Conservation (phyloP, 1,140 invertebrate genomes). For the Trachymyrmex cornetzi region DNA sequence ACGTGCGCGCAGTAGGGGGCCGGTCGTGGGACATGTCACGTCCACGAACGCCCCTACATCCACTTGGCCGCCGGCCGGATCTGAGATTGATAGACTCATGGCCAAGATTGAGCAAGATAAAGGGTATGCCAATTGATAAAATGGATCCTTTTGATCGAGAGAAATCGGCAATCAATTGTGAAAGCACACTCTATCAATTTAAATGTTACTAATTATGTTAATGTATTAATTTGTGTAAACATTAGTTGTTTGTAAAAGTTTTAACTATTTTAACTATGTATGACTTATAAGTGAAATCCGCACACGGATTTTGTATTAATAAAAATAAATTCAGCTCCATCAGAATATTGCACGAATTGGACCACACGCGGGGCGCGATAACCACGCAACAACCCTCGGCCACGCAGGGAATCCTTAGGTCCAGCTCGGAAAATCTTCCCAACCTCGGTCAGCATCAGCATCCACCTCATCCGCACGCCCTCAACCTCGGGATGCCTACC, state of each 20-base stretch:
- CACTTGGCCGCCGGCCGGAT: constrained; percentile 89
- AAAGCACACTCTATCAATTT: not conserved
- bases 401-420: constrained; percentile 82
- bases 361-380: constrained; percentile 90
- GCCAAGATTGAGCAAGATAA: constrained; percentile 96
- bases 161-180: not conserved
- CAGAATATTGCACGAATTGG: constrained; percentile 95
- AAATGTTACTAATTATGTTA: not conserved
- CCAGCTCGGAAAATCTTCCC: constrained; percentile 85
- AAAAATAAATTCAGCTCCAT: constrained; percentile 68
- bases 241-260: not conserved
- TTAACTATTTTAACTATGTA: not conserved
- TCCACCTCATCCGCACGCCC: constrained; percentile 83
- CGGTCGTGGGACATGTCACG: constrained; percentile 78
- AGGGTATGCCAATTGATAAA: constrained; percentile 76
- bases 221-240: not conserved
- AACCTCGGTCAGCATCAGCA: constrained; percentile 84
- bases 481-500: constrained; percentile 83
- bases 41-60: constrained; percentile 85
- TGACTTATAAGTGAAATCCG: not conserved
- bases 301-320: constrained; percentile 16
- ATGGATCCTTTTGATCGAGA: not conserved
- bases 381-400: constrained; percentile 85
- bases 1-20: constrained; percentile 83
- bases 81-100: constrained; percentile 97